Conservation (phyloP, 2,113 vertebrate species). For the Aspidoscelis tigris region DNA sequence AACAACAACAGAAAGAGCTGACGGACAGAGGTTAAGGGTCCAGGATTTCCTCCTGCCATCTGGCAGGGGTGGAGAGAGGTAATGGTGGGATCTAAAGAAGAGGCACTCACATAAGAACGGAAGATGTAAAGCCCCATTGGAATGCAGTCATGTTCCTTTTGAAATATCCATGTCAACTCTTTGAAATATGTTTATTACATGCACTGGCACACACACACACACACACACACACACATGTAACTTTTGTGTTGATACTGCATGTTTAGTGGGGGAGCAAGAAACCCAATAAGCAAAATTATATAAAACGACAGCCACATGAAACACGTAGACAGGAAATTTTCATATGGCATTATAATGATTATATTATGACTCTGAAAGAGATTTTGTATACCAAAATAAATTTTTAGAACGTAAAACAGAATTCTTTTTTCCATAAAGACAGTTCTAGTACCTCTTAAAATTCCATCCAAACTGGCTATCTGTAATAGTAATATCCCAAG, state of each 20-base stretch:
- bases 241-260: neutral
- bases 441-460: neutral
- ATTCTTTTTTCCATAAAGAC: neutral
- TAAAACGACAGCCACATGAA: neutral
- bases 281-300: neutral
- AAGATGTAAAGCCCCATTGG: neutral
- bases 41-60: too few species aligned
- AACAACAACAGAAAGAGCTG: too few species aligned
- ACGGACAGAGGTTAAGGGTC: too few species aligned
- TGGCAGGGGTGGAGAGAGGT: too few species aligned
- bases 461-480: too few species aligned
- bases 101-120: too few species aligned
- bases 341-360: neutral
- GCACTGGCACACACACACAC: neutral
- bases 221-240: neutral
- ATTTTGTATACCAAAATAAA: constrained; percentile 24
- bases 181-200: neutral
- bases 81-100: too few species aligned
- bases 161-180: neutral
- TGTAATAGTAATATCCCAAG: neutral
- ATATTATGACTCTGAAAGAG: neutral
- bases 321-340: neutral
- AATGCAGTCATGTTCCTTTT: neutral
- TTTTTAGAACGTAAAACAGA: neutral
- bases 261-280: neutral